These are phyloP conservation scores for Sebastes itinus DNA, from an alignment of 2,797 vertebrate species.

Conservation along the genomic window DNA sequence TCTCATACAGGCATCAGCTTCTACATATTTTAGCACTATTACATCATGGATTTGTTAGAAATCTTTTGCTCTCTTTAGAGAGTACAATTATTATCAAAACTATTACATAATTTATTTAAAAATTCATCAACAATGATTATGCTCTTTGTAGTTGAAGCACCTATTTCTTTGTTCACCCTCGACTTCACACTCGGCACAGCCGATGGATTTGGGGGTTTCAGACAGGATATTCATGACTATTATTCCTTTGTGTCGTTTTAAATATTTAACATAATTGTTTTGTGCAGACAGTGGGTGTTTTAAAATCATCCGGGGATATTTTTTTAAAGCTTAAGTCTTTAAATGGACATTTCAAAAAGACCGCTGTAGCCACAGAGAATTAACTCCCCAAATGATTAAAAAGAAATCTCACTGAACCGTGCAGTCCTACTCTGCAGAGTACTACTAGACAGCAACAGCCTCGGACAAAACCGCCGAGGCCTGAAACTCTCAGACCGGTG, in stretches of 20 bases:
- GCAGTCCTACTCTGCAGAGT: not conserved
- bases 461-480: conserved; percentile 14
- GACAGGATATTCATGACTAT: not conserved
- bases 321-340: not conserved
- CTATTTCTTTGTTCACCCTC: conserved; percentile 15
- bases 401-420: not conserved
- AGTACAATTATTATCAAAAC: not conserved
- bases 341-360: conserved; percentile 1
- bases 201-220: not conserved
- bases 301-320: conserved; percentile 8
- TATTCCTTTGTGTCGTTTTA: conserved; percentile 11
- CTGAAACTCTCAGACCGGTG: conserved; percentile 18
- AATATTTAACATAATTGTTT: conserved; percentile 19
- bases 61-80: not conserved
- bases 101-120: conserved; percentile 9
- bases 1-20: conserved; percentile 21
- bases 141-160: not conserved
- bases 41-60: conserved; percentile 11
- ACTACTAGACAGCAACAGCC: not conserved
- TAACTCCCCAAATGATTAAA: conserved; percentile 5
- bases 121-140: not conserved
- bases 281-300: conserved; percentile 8
- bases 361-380: not conserved
- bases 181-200: conserved; percentile 5
- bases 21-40: conserved; percentile 29